Evolutionary conservation across 2,113 vertebrate species (phyloP).

Genomic region (Periophthalmodon schlosseri): DNA sequence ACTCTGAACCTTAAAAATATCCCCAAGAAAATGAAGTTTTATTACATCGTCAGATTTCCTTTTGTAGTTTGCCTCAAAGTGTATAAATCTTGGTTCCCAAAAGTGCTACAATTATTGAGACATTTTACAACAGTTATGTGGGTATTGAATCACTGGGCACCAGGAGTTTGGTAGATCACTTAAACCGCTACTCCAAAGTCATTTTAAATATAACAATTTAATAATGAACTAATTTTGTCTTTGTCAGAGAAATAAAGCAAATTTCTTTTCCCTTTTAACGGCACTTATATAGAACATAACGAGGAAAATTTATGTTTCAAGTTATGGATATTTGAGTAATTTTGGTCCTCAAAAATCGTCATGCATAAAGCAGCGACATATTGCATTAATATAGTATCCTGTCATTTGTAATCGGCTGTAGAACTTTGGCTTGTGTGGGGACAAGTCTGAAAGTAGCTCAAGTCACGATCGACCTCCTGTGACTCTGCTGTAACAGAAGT

Average conservation of each 20-base stretch:
- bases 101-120: constrained; percentile 4
- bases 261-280: neutral
- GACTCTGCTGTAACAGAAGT: constrained; percentile 49
- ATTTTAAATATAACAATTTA: neutral
- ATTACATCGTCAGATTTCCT: constrained; percentile 4
- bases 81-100: neutral
- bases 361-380: neutral
- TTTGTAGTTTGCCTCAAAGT: neutral
- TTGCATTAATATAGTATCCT: neutral
- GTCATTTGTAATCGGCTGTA: constrained; percentile 35
- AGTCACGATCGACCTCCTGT: constrained; percentile 64
- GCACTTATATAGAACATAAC: neutral
- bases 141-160: constrained; percentile 4
- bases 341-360: neutral
- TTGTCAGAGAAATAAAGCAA: neutral
- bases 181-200: neutral
- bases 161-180: neutral
- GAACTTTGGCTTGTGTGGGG: constrained; percentile 44
- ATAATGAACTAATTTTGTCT: constrained; percentile 3
- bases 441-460: constrained; percentile 43
- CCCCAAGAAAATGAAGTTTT: neutral
- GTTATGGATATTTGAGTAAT: neutral
- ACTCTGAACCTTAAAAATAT: constrained; percentile 10
- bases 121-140: constrained; percentile 11
- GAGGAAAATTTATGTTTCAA: neutral